phyloP scores from a whole-genome alignment of 2,888 invertebrate species.

The Ecliptopera silaceata region DNA sequence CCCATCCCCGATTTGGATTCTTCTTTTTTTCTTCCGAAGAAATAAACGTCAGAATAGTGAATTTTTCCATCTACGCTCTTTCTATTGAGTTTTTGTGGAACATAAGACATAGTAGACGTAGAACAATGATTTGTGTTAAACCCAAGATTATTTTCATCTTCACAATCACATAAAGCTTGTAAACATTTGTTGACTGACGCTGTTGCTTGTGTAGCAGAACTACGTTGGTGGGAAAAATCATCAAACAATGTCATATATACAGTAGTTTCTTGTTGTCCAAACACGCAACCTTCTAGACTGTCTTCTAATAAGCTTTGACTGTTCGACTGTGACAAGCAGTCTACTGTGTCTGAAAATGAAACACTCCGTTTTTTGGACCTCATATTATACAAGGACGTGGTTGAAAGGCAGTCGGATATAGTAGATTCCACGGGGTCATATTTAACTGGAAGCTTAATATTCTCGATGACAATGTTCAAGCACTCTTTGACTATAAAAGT shows the following conservation, averaged over 20 bases:
- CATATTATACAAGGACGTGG: conserved; percentile 39
- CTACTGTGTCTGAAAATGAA: conserved; percentile 45
- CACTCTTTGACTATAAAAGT: conserved; percentile 35
- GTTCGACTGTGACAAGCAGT: conserved; percentile 39
- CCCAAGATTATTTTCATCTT: conserved; percentile 13
- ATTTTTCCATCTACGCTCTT: conserved; percentile 28
- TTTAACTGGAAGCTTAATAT: conserved; percentile 29
- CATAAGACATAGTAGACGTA: conserved; percentile 39
- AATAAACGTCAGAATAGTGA: conserved; percentile 59
- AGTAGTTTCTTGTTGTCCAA: conserved; percentile 46
- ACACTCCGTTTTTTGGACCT: conserved; percentile 44
- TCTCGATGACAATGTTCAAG: conserved; percentile 33
- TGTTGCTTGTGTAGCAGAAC: conserved; percentile 71
- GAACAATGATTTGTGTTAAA: conserved; percentile 43
- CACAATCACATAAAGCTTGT: conserved; percentile 50
- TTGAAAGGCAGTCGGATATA: conserved; percentile 30
- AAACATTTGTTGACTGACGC: conserved; percentile 74
- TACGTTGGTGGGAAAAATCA: conserved; percentile 44
- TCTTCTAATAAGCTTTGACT: conserved; percentile 23
- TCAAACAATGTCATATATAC: conserved; percentile 66
- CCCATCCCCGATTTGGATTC: conserved; percentile 58
- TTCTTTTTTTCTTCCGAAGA: conserved; percentile 59
- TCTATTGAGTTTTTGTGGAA: conserved; percentile 28
- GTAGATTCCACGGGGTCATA: conserved; percentile 18
- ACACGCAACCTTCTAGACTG: conserved; percentile 17